Base-by-base conservation (phyloP, 2,113 vertebrate species). In the Colius striatus region DNA sequence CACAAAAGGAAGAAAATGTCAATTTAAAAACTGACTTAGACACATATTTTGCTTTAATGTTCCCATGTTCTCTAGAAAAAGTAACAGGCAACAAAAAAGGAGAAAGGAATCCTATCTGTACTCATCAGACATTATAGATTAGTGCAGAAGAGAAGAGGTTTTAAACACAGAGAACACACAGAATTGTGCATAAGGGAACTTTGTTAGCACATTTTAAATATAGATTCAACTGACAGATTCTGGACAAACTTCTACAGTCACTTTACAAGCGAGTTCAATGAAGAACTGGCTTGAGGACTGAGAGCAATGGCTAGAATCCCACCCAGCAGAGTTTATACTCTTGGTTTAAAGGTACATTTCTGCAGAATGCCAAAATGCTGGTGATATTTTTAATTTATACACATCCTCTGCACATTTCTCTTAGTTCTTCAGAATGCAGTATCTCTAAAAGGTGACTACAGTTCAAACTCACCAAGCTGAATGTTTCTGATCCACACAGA, bases 401-500 rank as follows among this genome's bases (percentile, higher is more conserved):
- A 34, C 18, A 23, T 11, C 13, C 89, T 68, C 36, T 77, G 17
- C 50, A 73, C 27, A 29, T 75, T 82, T 66, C 58, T 53, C 38
- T 30, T 82, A 65, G 57, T 61, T 83, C 34, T 67, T 84, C 51
- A 66, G 51, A 89, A 60, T 6, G 29, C 23, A 62, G 0, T 63
- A 87, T 30, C 21, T 81, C 20, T 68, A 78, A 55, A 7, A 79
- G 36, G 81, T 16, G 2, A 74, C 32, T 36, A 57, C 67, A 88
- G 71, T 81, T 11, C 38, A 81, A 90, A 97, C 98, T 98, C 92
- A 99, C 99, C 99, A 25, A 99, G 98, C 97, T 99, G 99, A 97
- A 99, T 99, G 96, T 99, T 99, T 91, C 99, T 98, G 96, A 99
- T 98, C 99, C 99, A 99, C 68, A 99, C 99, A 43, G 99, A 99